A percentile compares a stretch with the other conserved stretches of the same genome.
Conservation (phyloP, 2,888 invertebrate species). For the Epistrophella euchroma region DNA sequence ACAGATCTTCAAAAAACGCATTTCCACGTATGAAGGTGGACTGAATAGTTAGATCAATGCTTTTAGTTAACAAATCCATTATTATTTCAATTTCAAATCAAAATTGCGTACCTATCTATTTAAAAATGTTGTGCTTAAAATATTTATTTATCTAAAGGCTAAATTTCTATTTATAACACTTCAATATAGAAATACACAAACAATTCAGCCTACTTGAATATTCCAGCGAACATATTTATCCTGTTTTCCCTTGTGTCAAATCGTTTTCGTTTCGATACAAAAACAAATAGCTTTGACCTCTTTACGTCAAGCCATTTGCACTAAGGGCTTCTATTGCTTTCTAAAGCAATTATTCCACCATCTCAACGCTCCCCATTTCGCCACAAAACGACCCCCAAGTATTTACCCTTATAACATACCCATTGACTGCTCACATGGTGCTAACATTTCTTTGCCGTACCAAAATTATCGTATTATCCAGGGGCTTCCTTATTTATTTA, state of each 20-base stretch:
- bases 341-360: slow-evolving; percentile 40
- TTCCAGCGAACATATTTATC: slow-evolving; percentile 39
- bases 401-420: slow-evolving; percentile 26
- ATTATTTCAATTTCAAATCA: neutral
- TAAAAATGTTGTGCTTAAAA: neutral
- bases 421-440: slow-evolving; percentile 22
- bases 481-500: slow-evolving; percentile 52
- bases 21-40: too few species aligned
- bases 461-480: slow-evolving; percentile 47
- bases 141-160: neutral
- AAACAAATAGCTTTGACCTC: slow-evolving; percentile 53
- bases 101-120: neutral
- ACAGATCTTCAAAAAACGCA: too few species aligned
- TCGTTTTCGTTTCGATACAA: neutral
- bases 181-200: neutral
- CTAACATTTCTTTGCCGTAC: slow-evolving; percentile 13
- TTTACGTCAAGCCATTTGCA: slow-evolving; percentile 38
- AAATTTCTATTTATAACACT: slow-evolving; percentile 5
- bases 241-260: slow-evolving; percentile 7
- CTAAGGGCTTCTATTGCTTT: neutral
- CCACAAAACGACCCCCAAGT: slow-evolving; percentile 33
- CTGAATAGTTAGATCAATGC: too few species aligned
- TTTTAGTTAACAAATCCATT: too few species aligned
- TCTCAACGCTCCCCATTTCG: slow-evolving; percentile 15
- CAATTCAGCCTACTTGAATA: slow-evolving; percentile 16